Evolutionary conservation across 2,113 vertebrate species (phyloP), one percentile per base, ranked within the genome.

Genomic region (Stigmatopora nigra): DNA sequence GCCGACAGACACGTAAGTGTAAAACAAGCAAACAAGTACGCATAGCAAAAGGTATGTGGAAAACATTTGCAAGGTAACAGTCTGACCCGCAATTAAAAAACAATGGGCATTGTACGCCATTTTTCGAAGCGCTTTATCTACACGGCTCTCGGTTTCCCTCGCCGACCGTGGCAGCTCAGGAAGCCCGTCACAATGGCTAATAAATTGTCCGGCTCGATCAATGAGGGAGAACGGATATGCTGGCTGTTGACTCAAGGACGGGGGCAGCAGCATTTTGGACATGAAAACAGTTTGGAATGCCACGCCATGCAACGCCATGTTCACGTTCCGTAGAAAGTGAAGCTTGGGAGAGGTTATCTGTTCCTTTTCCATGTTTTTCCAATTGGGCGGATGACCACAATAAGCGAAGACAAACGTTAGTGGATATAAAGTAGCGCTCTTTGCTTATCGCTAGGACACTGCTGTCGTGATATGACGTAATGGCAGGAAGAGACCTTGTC

Each of bases 181-280:
- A 92, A 91, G 68, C 86, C 25, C 77, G 84, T 83, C 85, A 91
- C 89, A 91, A 91, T 90, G 82, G 82, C 84, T 89, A 89, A 92
- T 91, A 91, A 88, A 90, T 90, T 86, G 84, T 73, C 51, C 63
- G 48, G 48, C 59, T 48, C 72, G 59, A 89, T 86, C 87, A 83
- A 88, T 87, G 80, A 65, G 62, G 55, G 61, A 16, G 70, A 69
- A 58, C 61, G 68, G 76, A 83, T 73, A 69, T 55, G 61, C 68
- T 75, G 45, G 8, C 51, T 86, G 76, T 89, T 84, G 86, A 82
- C 69, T 53, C 73, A 72, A 65, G 64, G 67, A 78, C n/a, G 53
- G 22, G 70, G 63, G 67, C 25, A 63, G 67, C 25, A 63, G 61
- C 19, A 61, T 72, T 77, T 81, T 35, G 66, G 70, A 70, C 75